Conservation (phyloP, 53 echinoderm and acorn worm genomes). For the Glandiceps talaboti region DNA sequence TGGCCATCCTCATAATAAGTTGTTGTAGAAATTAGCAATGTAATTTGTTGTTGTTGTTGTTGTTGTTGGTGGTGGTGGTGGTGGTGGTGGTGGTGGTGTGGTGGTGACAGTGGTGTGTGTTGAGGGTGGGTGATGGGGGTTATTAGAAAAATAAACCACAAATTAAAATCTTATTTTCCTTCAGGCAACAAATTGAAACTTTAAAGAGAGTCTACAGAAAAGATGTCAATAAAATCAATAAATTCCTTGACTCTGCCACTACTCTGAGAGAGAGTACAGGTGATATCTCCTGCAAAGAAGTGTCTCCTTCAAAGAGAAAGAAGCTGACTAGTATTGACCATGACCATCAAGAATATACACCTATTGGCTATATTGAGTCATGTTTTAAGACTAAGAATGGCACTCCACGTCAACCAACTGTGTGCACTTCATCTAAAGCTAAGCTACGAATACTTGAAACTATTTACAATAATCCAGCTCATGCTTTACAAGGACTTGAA, state of each 20-base stretch:
- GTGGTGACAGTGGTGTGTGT: no score
- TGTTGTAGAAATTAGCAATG: no score
- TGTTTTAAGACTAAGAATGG: conserved; percentile 98
- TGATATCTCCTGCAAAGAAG: neutral
- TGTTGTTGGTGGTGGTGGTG: no score
- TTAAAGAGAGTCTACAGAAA: neutral
- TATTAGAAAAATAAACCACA: no score
- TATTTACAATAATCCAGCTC: conserved; percentile 55
- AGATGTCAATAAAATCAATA: neutral
- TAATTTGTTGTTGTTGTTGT: no score
- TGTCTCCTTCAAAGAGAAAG: neutral
- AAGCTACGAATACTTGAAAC: conserved; percentile 49
- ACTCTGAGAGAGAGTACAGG: neutral
- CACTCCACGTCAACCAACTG: conserved; percentile 73
- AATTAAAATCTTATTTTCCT: no score
- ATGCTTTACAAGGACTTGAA: conserved; percentile 59
- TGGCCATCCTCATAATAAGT: no score
- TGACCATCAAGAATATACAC: conserved; percentile 7
- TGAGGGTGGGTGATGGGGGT: no score
- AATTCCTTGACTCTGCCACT: neutral
- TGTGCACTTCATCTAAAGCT: conserved; percentile 66
- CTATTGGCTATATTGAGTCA: conserved; percentile 67
- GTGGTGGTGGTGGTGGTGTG: no score
- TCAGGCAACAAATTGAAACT: neutral
- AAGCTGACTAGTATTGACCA: neutral